These are phyloP conservation scores for Oryctes rhinoceros DNA, from an alignment of 1,140 invertebrate genomes.

Conservation along the genomic window DNA sequence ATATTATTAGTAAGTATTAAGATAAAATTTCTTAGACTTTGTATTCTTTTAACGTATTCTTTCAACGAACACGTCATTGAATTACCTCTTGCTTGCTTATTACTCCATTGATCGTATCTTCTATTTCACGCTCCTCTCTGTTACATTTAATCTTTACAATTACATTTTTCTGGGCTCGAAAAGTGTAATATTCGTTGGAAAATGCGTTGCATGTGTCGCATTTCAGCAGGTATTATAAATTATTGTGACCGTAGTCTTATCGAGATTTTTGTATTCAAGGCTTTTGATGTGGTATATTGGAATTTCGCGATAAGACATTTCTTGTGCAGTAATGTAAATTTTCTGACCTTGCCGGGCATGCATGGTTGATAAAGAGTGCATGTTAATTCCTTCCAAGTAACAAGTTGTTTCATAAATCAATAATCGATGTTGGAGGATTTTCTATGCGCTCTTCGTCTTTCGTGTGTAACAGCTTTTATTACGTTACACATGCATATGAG, in stretches of 20 bases:
- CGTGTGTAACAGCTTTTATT: not conserved
- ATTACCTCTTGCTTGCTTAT: too few relatives aligned
- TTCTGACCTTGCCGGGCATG: not conserved
- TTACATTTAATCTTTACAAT: too few relatives aligned
- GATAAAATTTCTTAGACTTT: too few relatives aligned
- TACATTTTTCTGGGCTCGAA: not conserved
- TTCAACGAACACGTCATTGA: too few relatives aligned
- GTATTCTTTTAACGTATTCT: too few relatives aligned
- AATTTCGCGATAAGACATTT: not conserved
- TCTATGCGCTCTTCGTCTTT: not conserved
- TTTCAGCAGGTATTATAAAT: not conserved
- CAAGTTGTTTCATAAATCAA: not conserved
- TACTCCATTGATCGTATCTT: conserved; percentile 81
- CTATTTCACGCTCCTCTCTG: conserved; percentile 60
- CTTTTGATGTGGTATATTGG: not conserved
- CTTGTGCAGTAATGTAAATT: not conserved
- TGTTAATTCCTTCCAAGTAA: not conserved
- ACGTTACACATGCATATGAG: too few relatives aligned
- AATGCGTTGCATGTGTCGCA: not conserved
- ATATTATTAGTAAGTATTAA: too few relatives aligned
- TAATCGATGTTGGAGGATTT: not conserved
- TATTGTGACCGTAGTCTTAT: not conserved
- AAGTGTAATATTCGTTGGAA: not conserved
- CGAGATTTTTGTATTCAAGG: not conserved
- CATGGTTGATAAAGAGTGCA: not conserved